Percentiles rank a stretch among this genome's conserved stretches.
These are phyloP conservation scores for Limnothrissa miodon DNA, from an alignment of 2,113 vertebrate species.

Conservation along the genomic window DNA sequence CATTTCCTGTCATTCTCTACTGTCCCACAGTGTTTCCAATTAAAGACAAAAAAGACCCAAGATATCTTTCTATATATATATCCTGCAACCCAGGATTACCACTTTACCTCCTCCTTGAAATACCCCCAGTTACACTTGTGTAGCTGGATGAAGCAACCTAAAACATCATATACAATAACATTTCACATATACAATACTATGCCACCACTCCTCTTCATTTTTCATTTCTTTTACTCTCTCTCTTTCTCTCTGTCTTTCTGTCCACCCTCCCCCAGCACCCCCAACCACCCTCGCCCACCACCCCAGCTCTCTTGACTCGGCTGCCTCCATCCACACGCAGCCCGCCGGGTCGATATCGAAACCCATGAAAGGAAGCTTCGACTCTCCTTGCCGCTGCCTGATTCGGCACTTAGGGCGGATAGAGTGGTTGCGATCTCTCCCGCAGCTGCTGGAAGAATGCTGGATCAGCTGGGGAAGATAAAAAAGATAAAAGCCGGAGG, in stretches of 20 bases:
- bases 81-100: too few species aligned
- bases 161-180: background rate
- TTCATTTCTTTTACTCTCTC: background rate
- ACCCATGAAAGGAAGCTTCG: background rate
- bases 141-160: background rate
- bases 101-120: too few species aligned
- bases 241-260: background rate
- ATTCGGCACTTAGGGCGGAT: background rate
- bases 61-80: too few species aligned
- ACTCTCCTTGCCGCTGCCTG: background rate
- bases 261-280: background rate
- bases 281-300: background rate
- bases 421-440: background rate
- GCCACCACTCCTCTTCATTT: background rate
- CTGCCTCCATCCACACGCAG: background rate
- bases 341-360: background rate
- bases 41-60: too few species aligned
- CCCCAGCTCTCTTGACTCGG: background rate
- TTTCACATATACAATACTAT: background rate
- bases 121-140: background rate
- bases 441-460: background rate
- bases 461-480: slow-evolving; percentile 2
- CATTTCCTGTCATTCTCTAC: too few species aligned
- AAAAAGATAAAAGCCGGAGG: background rate
- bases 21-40: too few species aligned